Conservation (phyloP, 1,140 invertebrate genomes). For the Tetraneura akinire region DNA sequence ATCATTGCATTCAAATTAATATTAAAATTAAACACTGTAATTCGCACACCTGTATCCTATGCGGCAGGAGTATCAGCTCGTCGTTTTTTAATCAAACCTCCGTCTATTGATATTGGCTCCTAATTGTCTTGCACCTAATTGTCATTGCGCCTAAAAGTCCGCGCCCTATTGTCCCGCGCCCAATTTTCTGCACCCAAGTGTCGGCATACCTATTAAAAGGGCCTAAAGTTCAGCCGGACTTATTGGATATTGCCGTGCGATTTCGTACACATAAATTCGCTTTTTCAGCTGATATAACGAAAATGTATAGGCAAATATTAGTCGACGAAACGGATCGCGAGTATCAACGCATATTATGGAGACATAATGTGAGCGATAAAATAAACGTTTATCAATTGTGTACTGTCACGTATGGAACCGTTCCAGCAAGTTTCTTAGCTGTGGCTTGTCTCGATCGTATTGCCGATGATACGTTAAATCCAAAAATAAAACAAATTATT, state of each 20-base stretch:
- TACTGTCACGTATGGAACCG: slow-evolving; percentile 46
- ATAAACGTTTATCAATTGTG: slow-evolving; percentile 49
- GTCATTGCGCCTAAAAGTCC: no score
- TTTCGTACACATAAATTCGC: slow-evolving; percentile 53
- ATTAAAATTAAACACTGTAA: no score
- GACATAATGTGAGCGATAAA: slow-evolving; percentile 20
- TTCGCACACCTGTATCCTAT: no score
- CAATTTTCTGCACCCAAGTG: no score
- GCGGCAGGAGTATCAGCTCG: no score
- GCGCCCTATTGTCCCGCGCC: no score
- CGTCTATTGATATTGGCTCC: no score
- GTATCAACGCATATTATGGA: slow-evolving; percentile 51
- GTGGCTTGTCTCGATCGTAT: slow-evolving; percentile 24
- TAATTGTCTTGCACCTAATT: no score
- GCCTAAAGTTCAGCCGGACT: slow-evolving; percentile 52
- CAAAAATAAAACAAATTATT: slow-evolving; percentile 5
- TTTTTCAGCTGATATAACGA: slow-evolving; percentile 53
- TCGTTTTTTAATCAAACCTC: no score
- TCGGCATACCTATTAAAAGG: slow-evolving; percentile 52
- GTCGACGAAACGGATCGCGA: slow-evolving; percentile 19
- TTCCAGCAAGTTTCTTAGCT: slow-evolving; percentile 22
- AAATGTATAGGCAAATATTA: slow-evolving; percentile 54
- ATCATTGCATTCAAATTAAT: no score
- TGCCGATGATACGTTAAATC: background rate
- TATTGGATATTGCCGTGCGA: slow-evolving; percentile 49